A percentile compares a stretch with the other conserved stretches of the same genome.
phyloP scores from a whole-genome alignment of 2,113 vertebrate genomes.

The Calyptomena viridis region DNA sequence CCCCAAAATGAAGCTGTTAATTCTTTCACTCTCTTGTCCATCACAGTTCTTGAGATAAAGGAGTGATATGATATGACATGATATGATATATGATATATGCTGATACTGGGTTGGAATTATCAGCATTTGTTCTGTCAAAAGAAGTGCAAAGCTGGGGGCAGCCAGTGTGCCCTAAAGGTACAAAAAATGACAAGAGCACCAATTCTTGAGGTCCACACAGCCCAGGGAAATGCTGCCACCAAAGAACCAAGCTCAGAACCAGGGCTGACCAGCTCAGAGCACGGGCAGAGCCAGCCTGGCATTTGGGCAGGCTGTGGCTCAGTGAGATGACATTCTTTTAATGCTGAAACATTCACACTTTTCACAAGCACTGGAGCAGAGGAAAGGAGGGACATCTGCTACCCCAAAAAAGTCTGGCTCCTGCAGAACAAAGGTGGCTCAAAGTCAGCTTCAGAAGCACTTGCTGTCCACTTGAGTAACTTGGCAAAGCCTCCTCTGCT shows the following conservation, averaged over 20 bases:
- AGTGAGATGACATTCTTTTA: neutral
- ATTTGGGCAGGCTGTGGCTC: neutral
- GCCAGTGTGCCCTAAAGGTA: neutral
- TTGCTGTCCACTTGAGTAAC: neutral
- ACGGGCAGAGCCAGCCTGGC: neutral
- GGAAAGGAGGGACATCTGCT: neutral
- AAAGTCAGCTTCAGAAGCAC: neutral
- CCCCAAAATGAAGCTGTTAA: neutral
- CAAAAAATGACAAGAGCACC: neutral
- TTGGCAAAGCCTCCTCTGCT: neutral
- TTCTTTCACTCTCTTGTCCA: neutral
- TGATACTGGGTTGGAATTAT: neutral
- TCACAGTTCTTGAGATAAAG: neutral
- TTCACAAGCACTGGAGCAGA: neutral
- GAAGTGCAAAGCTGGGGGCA: neutral
- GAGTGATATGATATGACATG: no score
- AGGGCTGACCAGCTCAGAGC: neutral
- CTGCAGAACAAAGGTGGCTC: neutral
- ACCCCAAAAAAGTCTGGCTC: neutral
- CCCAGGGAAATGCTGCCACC: neutral
- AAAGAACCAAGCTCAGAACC: neutral
- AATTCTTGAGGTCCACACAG: neutral
- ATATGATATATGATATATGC: accelerated
- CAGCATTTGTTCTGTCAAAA: neutral
- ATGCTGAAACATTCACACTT: neutral